Conservation (phyloP, 1,140 invertebrate genomes). For the Chironomus striatipennis region DNA sequence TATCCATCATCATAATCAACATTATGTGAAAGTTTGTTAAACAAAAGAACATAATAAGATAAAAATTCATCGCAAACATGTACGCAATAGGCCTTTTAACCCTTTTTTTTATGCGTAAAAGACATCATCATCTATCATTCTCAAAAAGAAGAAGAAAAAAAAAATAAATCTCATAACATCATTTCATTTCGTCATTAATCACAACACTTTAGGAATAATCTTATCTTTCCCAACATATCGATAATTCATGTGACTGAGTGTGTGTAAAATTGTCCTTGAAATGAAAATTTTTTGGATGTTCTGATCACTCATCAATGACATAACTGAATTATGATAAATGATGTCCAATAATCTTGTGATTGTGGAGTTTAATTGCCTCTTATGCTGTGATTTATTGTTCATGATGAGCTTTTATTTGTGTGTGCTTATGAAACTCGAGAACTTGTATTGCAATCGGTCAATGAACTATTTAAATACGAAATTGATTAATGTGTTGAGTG, state of each 20-base stretch:
- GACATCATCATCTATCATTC: conserved; percentile 7
- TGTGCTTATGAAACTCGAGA: neutral
- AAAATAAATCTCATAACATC: neutral
- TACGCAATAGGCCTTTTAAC: neutral
- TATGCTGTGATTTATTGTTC: neutral
- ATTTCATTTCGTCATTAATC: neutral
- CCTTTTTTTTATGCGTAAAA: neutral
- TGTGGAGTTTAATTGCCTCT: conserved; percentile 1
- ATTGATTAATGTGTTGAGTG: no score
- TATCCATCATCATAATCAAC: neutral
- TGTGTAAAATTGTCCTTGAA: neutral
- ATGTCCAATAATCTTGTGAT: neutral
- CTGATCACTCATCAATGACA: neutral
- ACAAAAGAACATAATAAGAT: neutral
- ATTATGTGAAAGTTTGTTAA: neutral
- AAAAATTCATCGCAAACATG: no score
- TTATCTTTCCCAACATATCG: neutral
- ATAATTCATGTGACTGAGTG: neutral
- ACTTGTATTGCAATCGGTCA: neutral
- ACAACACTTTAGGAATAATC: conserved; percentile 1
- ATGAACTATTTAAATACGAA: neutral
- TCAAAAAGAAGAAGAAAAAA: neutral
- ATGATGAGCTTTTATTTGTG: neutral
- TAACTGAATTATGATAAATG: conserved; percentile 9
- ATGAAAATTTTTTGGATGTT: neutral